phyloP scores from a whole-genome alignment of 2,113 vertebrate genomes.

The Labeo catla region DNA sequence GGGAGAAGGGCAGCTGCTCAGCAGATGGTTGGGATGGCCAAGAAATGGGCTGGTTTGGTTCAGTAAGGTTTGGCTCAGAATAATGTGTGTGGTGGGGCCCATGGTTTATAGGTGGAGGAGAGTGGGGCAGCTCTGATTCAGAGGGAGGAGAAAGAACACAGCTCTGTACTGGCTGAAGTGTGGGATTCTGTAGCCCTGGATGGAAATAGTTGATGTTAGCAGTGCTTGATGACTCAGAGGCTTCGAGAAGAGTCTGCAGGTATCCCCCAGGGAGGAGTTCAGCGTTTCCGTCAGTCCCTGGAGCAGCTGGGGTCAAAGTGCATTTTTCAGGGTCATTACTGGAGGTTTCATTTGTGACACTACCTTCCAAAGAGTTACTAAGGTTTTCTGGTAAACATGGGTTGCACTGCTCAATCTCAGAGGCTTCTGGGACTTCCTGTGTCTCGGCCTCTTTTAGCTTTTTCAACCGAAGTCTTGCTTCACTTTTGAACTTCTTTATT shows the following conservation, averaged over 20 bases:
- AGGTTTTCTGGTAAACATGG: slow-evolving; percentile 58
- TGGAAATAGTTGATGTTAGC: slow-evolving; percentile 86
- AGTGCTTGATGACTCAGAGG: slow-evolving; percentile 91
- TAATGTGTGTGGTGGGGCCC: slow-evolving; percentile 55
- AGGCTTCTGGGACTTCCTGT: slow-evolving; percentile 84
- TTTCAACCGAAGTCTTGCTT: slow-evolving; percentile 95
- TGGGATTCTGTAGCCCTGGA: slow-evolving; percentile 80
- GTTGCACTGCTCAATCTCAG: slow-evolving; percentile 70
- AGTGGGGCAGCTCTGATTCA: slow-evolving; percentile 92
- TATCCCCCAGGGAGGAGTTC: slow-evolving; percentile 96
- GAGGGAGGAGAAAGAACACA: slow-evolving; percentile 92
- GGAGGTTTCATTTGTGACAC: slow-evolving; percentile 43
- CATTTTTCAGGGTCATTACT: slow-evolving; percentile 49
- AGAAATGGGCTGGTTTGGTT: slow-evolving; percentile 41
- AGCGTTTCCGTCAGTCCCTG: slow-evolving; percentile 82
- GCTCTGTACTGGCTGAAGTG: slow-evolving; percentile 87
- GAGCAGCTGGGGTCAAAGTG: slow-evolving; percentile 54
- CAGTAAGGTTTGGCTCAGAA: slow-evolving; percentile 41
- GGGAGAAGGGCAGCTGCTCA: slow-evolving; percentile 68
- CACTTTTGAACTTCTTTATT: slow-evolving; percentile 98
- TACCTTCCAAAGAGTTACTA: slow-evolving; percentile 50
- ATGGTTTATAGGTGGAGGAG: slow-evolving; percentile 87
- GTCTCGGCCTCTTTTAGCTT: slow-evolving; percentile 84
- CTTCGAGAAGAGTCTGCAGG: slow-evolving; percentile 96
- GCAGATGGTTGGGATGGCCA: slow-evolving; percentile 56